phyloP scores from a whole-genome alignment of 2,797 vertebrate genomes.

The Neoniphon sammara region DNA sequence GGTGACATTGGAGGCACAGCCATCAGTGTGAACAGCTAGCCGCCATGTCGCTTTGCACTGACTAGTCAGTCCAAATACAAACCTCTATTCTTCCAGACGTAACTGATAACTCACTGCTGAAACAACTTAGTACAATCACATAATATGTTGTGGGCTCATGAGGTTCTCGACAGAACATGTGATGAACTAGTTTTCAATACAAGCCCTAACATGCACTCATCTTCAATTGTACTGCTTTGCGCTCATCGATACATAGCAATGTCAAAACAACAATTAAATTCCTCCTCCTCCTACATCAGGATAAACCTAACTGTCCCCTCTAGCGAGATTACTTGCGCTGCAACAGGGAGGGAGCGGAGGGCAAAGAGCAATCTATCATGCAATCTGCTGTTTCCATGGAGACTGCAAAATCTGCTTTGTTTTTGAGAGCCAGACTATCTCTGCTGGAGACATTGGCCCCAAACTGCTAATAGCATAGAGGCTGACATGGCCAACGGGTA shows the following conservation, averaged over 20 bases:
- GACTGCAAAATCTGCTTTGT: conserved; percentile 77
- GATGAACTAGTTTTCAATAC: conserved; percentile 5
- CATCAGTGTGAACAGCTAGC: conserved; percentile 20
- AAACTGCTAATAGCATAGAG: conserved; percentile 38
- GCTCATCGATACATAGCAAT: conserved; percentile 1
- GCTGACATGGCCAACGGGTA: conserved; percentile 49
- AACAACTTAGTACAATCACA: conserved; percentile 3
- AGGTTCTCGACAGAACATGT: conserved; percentile 8
- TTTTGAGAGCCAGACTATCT: conserved; percentile 60
- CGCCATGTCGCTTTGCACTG: conserved; percentile 28
- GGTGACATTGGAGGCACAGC: conserved; percentile 36
- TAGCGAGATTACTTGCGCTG: conserved; percentile 31
- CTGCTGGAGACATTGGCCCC: conserved; percentile 55
- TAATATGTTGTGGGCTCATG: not conserved
- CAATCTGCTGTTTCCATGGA: conserved; percentile 81
- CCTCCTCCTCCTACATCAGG: not conserved
- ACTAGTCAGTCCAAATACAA: not conserved
- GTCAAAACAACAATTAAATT: conserved; percentile 2
- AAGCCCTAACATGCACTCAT: not conserved
- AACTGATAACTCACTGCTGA: not conserved
- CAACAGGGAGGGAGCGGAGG: conserved; percentile 42
- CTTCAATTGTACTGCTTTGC: not conserved
- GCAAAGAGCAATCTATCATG: conserved; percentile 65
- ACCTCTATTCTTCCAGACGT: not conserved
- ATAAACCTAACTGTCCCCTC: conserved; percentile 7